Evolutionary conservation across 2,888 invertebrate species (phyloP).

Genomic region (Drosophila nigricruria): DNA sequence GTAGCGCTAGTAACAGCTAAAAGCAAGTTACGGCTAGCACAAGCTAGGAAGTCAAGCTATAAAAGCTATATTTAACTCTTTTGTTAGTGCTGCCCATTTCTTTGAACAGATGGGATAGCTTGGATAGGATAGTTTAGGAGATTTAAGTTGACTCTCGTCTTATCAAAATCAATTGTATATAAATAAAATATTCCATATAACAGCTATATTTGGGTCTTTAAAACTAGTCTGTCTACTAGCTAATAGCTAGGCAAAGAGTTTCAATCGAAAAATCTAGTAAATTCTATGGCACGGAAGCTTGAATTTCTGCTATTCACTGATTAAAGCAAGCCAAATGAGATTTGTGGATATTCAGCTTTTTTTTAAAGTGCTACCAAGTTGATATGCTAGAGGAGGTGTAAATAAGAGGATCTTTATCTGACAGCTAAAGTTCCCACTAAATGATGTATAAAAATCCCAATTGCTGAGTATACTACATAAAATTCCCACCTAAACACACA

Average conservation of each 20-base stretch:
- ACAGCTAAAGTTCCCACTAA: background rate
- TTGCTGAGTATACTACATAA: background rate
- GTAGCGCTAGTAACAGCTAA: slow-evolving; percentile 20
- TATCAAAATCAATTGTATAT: too few species aligned
- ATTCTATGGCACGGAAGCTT: background rate
- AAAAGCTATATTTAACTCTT: slow-evolving; percentile 4
- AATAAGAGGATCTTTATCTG: background rate
- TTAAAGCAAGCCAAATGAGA: background rate
- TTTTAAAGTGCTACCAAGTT: background rate
- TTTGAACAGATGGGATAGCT: background rate
- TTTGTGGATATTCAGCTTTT: background rate
- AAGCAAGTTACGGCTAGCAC: background rate
- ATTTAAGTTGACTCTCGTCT: too few species aligned
- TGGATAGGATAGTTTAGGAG: too few species aligned
- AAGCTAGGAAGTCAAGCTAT: background rate
- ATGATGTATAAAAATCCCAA: background rate
- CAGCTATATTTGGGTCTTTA: background rate
- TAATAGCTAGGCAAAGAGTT: background rate
- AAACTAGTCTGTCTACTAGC: background rate
- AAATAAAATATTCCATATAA: background rate
- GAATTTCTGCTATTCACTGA: background rate
- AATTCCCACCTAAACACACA: background rate
- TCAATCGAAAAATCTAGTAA: background rate
- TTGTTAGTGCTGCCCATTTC: slow-evolving; percentile 1
- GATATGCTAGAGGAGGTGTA: background rate